These are phyloP conservation scores for Petrocephalus schoutedeni DNA, from an alignment of 2,797 vertebrate species.

Conservation along the genomic window DNA sequence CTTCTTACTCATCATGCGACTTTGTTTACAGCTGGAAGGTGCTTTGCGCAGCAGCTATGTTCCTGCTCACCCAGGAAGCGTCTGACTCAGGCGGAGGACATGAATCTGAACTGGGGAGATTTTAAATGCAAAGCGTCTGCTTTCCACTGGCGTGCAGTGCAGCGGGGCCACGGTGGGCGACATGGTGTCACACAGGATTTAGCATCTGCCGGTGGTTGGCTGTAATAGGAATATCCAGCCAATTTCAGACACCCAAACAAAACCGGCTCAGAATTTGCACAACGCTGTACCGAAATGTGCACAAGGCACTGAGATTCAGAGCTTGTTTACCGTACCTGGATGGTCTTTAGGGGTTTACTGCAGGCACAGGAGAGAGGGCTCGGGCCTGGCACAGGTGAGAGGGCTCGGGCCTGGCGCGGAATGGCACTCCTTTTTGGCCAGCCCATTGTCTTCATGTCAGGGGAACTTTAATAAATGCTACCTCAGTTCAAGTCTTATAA, in stretches of 20 bases:
- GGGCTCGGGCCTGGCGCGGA: no score
- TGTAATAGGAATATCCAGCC: neutral
- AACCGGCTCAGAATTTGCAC: neutral
- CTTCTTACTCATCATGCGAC: neutral
- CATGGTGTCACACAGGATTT: neutral
- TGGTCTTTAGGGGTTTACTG: neutral
- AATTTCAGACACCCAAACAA: neutral
- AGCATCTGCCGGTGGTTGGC: neutral
- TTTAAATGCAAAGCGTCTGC: neutral
- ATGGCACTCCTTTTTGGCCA: neutral
- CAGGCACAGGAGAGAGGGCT: neutral
- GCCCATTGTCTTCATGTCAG: neutral
- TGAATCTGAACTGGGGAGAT: neutral
- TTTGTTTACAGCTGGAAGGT: neutral
- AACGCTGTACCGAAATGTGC: neutral
- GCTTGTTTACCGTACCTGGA: neutral
- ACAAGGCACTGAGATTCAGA: neutral
- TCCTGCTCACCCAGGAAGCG: neutral
- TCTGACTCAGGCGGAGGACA: neutral
- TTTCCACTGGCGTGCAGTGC: neutral
- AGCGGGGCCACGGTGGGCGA: neutral
- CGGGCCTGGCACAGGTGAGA: no score
- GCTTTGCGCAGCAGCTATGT: neutral
- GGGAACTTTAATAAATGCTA: neutral
- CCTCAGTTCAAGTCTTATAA: neutral